Evolutionary conservation across 2,113 vertebrate species (phyloP), one percentile per base, ranked within the genome.

Genomic region (Psammodynastes pulverulentus): DNA sequence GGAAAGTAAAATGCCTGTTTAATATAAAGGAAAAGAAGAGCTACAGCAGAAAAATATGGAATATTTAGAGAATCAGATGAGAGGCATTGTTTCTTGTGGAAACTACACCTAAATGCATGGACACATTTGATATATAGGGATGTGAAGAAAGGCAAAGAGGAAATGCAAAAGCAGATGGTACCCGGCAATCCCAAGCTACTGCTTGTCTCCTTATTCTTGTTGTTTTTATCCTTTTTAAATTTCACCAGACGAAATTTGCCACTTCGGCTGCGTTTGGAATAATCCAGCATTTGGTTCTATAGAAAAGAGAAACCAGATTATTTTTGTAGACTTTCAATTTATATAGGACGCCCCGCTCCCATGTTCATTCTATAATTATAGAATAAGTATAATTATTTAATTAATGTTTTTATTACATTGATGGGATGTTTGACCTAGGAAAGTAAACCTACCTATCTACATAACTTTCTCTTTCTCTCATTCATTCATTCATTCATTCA

Each of bases 171-270:
- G 26, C 89, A 93, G 87, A 26, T 23, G 95, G 95, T 97, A 99
- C 99, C 99, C 96, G 99, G 98, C 93, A 98, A 96, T 94, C 97
- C 98, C 92, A 98, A 96, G 94, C 97, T 97, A 46, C 98, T 95
- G 23, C 96, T 98, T 0, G 98, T 96, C 93, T 99, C 99, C 92
- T 98, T 98, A 97, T 98, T 99, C 96, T 98, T 99, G 97, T 98
- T 99, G 97, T 98, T 99, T 91, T 99, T 99, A 93, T 99, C 99
- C 93, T 99, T 99, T 95, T 99, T 99, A 95, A 99, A 99, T 92
- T 99, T 98, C 96, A 99, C 99, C 0, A 99, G 98, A n/a, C 99
- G 98, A 94, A 99, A 99, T 93, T 99, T 99, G 6, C 98, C 98
- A 2, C 98, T 98, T 53, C 98, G 98, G 95, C 98, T 98, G 43